Evolutionary conservation across 2,888 invertebrate genomes (phyloP).

Genomic region (Deilephila porcellus): DNA sequence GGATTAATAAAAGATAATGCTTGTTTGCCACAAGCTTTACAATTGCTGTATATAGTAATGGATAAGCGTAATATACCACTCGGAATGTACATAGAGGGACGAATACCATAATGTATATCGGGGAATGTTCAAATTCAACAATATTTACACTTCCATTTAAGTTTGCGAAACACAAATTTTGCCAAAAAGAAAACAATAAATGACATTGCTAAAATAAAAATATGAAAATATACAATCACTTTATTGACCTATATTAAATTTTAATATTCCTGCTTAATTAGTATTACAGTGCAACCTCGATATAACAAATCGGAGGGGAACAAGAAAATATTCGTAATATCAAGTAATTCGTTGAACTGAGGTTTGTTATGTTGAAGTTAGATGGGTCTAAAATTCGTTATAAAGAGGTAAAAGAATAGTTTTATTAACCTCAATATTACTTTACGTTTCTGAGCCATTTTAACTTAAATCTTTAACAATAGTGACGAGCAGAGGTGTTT

Average conservation of each 20-base stretch:
- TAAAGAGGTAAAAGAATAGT: no score
- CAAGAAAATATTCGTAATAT: no score
- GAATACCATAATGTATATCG: constrained; percentile 6
- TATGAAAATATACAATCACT: neutral
- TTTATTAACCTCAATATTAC: no score
- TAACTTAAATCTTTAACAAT: no score
- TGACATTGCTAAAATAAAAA: neutral
- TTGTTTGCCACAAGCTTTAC: constrained; percentile 8
- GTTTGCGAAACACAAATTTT: neutral
- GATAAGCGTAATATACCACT: constrained; percentile 1
- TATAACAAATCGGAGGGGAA: no score
- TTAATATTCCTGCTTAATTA: constrained; percentile 6
- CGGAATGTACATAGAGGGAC: neutral
- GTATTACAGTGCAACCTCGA: no score
- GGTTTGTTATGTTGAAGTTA: no score
- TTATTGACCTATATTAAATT: neutral
- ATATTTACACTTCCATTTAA: neutral
- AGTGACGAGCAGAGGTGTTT: no score
- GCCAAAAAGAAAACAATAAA: neutral
- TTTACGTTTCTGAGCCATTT: no score
- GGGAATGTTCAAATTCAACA: neutral
- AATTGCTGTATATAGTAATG: constrained; percentile 9
- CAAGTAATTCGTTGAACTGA: no score
- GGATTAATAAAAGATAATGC: constrained; percentile 22
- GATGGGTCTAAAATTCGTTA: no score